Base-by-base conservation (phyloP, 53 echinoderm and acorn worm species). In the Echinometra lucunter region DNA sequence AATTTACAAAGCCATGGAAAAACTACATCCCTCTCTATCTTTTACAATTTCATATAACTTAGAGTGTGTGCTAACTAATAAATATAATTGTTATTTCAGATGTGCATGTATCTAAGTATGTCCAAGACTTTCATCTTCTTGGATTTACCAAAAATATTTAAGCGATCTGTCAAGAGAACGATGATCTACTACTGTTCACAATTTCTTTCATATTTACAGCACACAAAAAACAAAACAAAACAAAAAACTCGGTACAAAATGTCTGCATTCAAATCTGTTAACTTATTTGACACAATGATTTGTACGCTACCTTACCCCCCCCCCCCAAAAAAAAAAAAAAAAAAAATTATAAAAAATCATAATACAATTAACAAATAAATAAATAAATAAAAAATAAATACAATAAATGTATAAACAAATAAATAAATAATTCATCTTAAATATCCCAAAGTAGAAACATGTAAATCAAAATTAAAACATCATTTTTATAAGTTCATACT, bases 31-130 rank as follows among this genome's bases (percentile, higher is more conserved):
- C 44, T 23, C 81, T 34, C 40, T 85, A 28, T 53, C 30, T 45
- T 4, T 49, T 47, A 85, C 4, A 23, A 49, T n/a, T 85, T 28
- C 28, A n/a, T 49, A 27, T 45, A 85, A 85, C 85, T 85, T 47
- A 85, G 85, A 47, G 49, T n/a, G n/a, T n/a, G n/a, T n/a, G 28
- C 45, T 49, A 30, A 85, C 47, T 10, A 47, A 85, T 85, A 85
- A 49, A 85, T 85, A 85, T 47, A 85, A 47, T 78, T n/a, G 3
- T 85, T 85, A 85, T 85, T 85, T 85, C 85, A 85, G 85, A 85
- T 85, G 85, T 85, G 53, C 85, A 85, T 30, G 85, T 53, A 85
- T n/a, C 13, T 85, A 85, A 49, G 27, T 21, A 45, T 27, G 49
- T 47, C 9, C 45, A 45, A 47, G n/a, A n/a, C n/a, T n/a, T n/a